A percentile compares a stretch with the other conserved stretches of the same genome.
Evolutionary conservation across 2,888 invertebrate species (phyloP).

Genomic region (Strigamia transsilvanica): DNA sequence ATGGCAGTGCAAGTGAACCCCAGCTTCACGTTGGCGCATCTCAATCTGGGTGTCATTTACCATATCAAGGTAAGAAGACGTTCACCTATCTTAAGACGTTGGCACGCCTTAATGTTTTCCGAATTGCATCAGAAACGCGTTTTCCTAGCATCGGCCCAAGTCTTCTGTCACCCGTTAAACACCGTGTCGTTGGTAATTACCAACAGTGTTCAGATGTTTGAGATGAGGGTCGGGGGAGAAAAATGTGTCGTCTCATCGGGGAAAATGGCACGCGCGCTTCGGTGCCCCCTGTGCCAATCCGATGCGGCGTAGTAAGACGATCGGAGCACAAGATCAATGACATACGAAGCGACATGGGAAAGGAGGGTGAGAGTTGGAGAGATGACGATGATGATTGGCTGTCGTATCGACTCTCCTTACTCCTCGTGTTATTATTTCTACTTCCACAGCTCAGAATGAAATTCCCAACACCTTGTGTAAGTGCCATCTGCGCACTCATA

Average conservation of each 20-base stretch:
- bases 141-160: conserved; percentile 29
- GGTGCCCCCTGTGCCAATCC: conserved; percentile 39
- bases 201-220: conserved; percentile 41
- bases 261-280: conserved; percentile 39
- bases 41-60: conserved; percentile 59
- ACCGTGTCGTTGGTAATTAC: conserved; percentile 41
- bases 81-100: conserved; percentile 39
- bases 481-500: conserved; percentile 35
- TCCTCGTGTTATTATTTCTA: conserved; percentile 37
- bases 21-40: conserved; percentile 58
- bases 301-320: conserved; percentile 31
- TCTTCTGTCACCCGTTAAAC: conserved; percentile 47
- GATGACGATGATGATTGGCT: conserved; percentile 49
- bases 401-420: conserved; percentile 34
- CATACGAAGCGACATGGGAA: conserved; percentile 44
- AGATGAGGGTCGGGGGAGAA: conserved; percentile 5
- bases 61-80: conserved; percentile 58
- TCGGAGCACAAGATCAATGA: conserved; percentile 47
- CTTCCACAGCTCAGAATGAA: conserved; percentile 34
- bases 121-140: conserved; percentile 40
- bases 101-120: conserved; percentile 45
- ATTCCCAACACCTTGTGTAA: conserved; percentile 21
- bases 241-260: conserved; percentile 32
- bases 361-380: conserved; percentile 1
- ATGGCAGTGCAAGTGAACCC: conserved; percentile 58